Evolutionary conservation across 1,140 invertebrate genomes (phyloP), one percentile per base, ranked within the genome.

Genomic region (Laodelphax striatellus): DNA sequence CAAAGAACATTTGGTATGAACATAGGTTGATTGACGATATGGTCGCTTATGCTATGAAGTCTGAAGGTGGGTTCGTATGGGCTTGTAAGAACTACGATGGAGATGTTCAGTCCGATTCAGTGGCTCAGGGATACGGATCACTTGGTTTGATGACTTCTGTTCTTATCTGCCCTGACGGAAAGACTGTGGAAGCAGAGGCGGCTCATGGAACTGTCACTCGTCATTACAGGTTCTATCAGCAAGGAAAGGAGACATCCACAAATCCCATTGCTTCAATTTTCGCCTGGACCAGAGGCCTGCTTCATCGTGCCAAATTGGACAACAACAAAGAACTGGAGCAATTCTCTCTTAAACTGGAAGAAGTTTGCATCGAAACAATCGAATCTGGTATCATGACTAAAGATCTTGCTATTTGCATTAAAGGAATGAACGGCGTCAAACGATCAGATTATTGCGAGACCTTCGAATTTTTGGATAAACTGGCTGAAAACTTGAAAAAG

Each of bases 1-100:
- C 84, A 2, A 80, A 83, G 42, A 84, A 85, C 10, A 86, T 98
- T 60, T 97, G 93, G 92, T 99, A 98, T 71, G 95, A 98, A 68
- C 96, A 99, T 75, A 82, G 97, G 55, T 76, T 98, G 21, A 99
- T 99, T 72, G 97, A 99, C 73, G 96, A 99, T 69, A 98, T 98
- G 96, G 96, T 99, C 3, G 97, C 97, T 14, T 96, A 97, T 72
- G 85, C 87, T 6, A 93, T 99, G 89, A 99, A 99, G 74, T 94
- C 92, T 1, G 90, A 96, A 64, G 97, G 97, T 66, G 96, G 95
- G 57, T 99, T 98, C 77, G 94, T 99, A 0, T 99, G 97, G 96
- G 94, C 96, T 19, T 91, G 96, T 75, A 99, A 99, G 73, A 99
- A 99, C 72, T 99, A 99, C 71, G 97, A 99, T 72, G 97, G 97